Percentiles rank a stretch among this genome's conserved stretches.
phyloP scores from a whole-genome alignment of 1,140 invertebrate genomes.

The Musca domestica region DNA sequence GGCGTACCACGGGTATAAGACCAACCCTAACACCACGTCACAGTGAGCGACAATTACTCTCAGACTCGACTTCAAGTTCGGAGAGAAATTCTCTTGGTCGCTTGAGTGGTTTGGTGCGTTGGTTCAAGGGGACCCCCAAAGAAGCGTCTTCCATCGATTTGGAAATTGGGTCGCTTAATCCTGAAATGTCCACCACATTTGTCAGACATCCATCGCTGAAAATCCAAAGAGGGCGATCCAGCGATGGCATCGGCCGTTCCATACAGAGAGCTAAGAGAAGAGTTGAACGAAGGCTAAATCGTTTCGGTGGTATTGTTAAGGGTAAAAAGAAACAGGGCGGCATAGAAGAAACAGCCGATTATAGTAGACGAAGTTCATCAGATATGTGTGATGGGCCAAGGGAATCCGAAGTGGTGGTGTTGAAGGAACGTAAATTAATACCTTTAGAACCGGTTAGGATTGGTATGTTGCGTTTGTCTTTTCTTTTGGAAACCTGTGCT shows the following conservation, averaged over 20 bases:
- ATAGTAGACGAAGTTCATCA: slow-evolving; percentile 78
- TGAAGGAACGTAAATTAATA: slow-evolving; percentile 81
- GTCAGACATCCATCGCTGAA: slow-evolving; percentile 54
- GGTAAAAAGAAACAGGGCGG: slow-evolving; percentile 85
- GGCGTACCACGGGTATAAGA: slow-evolving; percentile 60
- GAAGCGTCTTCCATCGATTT: slow-evolving; percentile 55
- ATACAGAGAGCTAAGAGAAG: slow-evolving; percentile 76
- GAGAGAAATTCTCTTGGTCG: slow-evolving; percentile 54
- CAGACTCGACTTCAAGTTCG: slow-evolving; percentile 52
- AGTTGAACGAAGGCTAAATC: slow-evolving; percentile 80
- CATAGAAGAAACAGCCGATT: slow-evolving; percentile 78
- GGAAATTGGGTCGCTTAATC: slow-evolving; percentile 57
- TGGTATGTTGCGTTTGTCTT: slow-evolving; percentile 81
- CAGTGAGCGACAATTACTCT: slow-evolving; percentile 68
- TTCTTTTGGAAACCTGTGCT: slow-evolving; percentile 90
- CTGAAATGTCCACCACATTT: slow-evolving; percentile 53
- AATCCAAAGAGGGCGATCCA: slow-evolving; percentile 50
- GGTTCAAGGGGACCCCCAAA: slow-evolving; percentile 60
- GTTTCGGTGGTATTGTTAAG: slow-evolving; percentile 64
- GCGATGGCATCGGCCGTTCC: slow-evolving; percentile 61
- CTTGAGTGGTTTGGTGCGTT: slow-evolving; percentile 69
- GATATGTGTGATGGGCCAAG: slow-evolving; percentile 74
- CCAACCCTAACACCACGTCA: slow-evolving; percentile 77
- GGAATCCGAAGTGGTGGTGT: slow-evolving; percentile 81
- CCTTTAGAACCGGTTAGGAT: slow-evolving; percentile 69